Evolutionary conservation across 2,888 invertebrate genomes (phyloP).

Genomic region (Steinernema scapterisci): DNA sequence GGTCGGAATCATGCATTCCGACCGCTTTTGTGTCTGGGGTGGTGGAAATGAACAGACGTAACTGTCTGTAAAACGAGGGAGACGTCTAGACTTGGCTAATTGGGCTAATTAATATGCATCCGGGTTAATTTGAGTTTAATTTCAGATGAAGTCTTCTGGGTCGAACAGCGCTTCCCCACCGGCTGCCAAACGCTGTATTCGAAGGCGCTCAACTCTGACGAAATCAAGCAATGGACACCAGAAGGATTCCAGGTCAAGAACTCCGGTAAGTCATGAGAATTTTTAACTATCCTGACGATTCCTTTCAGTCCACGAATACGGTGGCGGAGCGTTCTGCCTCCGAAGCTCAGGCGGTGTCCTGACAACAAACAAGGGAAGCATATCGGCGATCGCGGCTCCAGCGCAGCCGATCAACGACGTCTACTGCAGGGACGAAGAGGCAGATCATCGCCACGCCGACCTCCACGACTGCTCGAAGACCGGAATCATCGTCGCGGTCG

Average conservation of each 20-base stretch:
- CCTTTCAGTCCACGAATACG: slow-evolving; percentile 70
- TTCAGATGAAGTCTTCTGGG: slow-evolving; percentile 54
- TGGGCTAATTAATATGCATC: too few species aligned
- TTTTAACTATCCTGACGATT: background rate
- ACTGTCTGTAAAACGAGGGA: too few species aligned
- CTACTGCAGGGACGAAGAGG: background rate
- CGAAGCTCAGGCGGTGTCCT: slow-evolving; percentile 56
- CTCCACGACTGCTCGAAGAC: background rate
- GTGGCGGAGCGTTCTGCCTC: slow-evolving; percentile 69
- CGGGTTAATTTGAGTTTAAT: slow-evolving; percentile 7
- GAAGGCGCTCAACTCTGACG: slow-evolving; percentile 34
- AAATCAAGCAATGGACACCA: slow-evolving; percentile 43
- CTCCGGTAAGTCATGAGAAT: slow-evolving; percentile 34
- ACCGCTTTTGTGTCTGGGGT: too few species aligned
- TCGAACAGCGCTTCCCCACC: slow-evolving; percentile 52
- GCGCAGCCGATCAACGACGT: background rate
- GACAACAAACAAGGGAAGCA: slow-evolving; percentile 29
- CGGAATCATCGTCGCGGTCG: slow-evolving; percentile 33
- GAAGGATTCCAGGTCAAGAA: slow-evolving; percentile 46
- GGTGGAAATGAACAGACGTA: background rate
- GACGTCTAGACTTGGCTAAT: too few species aligned
- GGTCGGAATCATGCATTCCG: too few species aligned
- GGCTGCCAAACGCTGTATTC: slow-evolving; percentile 45
- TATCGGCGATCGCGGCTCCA: background rate
- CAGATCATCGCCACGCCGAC: slow-evolving; percentile 37